Evolutionary conservation across 2,797 vertebrate genomes (phyloP), one percentile per base, ranked within the genome.

Genomic region (Sitta carolinensis): DNA sequence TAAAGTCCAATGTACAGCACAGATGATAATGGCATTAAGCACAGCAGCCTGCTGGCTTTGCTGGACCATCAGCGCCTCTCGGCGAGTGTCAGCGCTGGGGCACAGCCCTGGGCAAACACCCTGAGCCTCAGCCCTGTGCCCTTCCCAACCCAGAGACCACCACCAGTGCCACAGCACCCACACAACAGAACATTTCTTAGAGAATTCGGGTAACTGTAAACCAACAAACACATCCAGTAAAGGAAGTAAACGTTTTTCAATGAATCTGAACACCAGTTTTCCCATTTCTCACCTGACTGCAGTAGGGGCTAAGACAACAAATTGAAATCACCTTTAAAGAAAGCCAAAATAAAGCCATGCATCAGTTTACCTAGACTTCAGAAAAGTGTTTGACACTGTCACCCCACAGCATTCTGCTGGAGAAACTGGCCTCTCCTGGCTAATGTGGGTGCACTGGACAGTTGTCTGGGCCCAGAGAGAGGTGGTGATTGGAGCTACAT

Each of bases 391-490:
- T 82, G 36, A n/a, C 21, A 36, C 9, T 50, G 55, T 32, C 13
- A 45, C 17, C 16, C 11, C 19, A 43, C 27, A 50, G 27, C 30
- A 50, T 55, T 38, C 43, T 43, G 0, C 42, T 7, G 19, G 6
- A 38, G 22, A 50, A 42, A 68, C 6, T 25, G 55, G 70, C 16
- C 29, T 32, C 22, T 82, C 20, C n/a, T 36, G 34, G n/a, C 38
- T 18, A 34, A 45, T 40, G 23, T 16, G 22, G 10, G 13, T 27
- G 22, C 77, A 19, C 29, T 26, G 36, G 76, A 51, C 4, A 42
- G 12, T 0, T 38, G 42, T 36, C 32, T 5, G 0, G 32, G 36
- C 27, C 23, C 74, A 61, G 36, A 26, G 16, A n/a, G 27, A 13
- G 55, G 3, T 45, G 48, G 12, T n/a, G 32, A 36, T 29, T 5